A percentile compares a stretch with the other conserved stretches of the same genome.
These are phyloP conservation scores for Aphelinus certus DNA, from an alignment of 1,140 invertebrate genomes.

Conservation along the genomic window DNA sequence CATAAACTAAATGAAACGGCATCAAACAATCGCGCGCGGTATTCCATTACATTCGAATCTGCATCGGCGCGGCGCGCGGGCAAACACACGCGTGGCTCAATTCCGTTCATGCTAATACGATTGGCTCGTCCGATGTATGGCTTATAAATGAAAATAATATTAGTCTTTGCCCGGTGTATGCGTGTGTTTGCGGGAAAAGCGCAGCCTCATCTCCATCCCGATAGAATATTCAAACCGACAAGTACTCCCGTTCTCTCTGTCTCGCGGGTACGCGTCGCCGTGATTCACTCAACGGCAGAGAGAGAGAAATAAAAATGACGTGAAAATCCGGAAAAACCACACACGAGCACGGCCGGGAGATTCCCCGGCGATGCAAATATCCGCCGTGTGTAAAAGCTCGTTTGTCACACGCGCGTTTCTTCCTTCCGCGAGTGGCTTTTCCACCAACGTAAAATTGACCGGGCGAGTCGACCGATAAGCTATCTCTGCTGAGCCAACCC, in stretches of 20 bases:
- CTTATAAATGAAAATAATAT: conserved; percentile 32
- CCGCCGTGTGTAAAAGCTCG: conserved; percentile 21
- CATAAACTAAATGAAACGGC: too few relatives aligned
- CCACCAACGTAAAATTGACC: conserved; percentile 35
- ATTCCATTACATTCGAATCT: too few relatives aligned
- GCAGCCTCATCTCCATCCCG: conserved; percentile 3
- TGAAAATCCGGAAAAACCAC: too few relatives aligned
- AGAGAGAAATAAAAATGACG: background rate
- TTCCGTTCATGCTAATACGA: background rate
- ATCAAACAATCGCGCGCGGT: too few relatives aligned
- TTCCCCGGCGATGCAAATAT: conserved; percentile 26
- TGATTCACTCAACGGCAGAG: too few relatives aligned
- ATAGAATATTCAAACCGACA: conserved; percentile 29
- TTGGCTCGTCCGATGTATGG: background rate
- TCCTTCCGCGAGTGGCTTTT: background rate
- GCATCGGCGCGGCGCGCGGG: too few relatives aligned
- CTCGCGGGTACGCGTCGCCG: too few relatives aligned
- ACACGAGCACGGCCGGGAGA: too few relatives aligned
- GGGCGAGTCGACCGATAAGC: conserved; percentile 27
- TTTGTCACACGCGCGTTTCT: conserved; percentile 30
- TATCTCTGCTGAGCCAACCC: conserved; percentile 1
- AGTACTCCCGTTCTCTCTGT: background rate
- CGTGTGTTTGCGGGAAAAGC: conserved; percentile 26
- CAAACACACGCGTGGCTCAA: too few relatives aligned
- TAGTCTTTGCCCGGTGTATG: background rate